Base-by-base conservation (phyloP, 2,888 invertebrate genomes). In the Lagria hirta region DNA sequence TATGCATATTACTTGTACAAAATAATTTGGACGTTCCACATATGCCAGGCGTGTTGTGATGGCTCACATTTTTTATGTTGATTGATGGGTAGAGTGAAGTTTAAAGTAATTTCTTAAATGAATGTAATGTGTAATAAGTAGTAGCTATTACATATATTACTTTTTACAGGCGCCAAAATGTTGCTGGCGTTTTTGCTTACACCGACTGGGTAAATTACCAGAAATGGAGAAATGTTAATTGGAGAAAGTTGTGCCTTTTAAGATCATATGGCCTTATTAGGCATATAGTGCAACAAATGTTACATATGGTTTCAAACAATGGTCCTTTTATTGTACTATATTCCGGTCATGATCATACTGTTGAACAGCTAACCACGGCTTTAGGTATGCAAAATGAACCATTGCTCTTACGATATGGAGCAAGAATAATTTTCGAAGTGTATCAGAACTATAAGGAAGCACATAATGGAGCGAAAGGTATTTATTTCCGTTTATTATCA, bases 331-430 rank as follows among this genome's bases (percentile, higher is more conserved):
- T 72, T 11, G 66, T 71, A 1, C 48, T 71, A 3, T 72, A 72
- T 65, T 94, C 95, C 0, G 95, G 94, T 0, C 96, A 96, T 60
- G 96, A 96, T 69, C 86, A 88, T 61, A 95, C 95, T 0, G 64
- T 96, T 20, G 88, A 91, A 60, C 88, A 91, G 51, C 71, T 96
- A 20, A 81, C 88, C 1, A 76, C 86, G 2, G 88, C 92, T 0
- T 66, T 96, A 29, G 93, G 94, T 0, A 70, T 91, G 2, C 74
- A 71, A 11, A 76, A 75, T 41, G 78, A 80, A 44, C 78, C 79
- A 28, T 80, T 84, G 7, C 78, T 86, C 49, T 84, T 94, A 27
- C 83, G 86, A 12, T 97, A 93, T 67, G 94, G 92, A 0, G 84
- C 94, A 0, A 75, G 96, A 36, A 76, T 96, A 56, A 81, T 91